Base-by-base conservation (phyloP, 2,113 vertebrate species). In the Euleptes europaea region DNA sequence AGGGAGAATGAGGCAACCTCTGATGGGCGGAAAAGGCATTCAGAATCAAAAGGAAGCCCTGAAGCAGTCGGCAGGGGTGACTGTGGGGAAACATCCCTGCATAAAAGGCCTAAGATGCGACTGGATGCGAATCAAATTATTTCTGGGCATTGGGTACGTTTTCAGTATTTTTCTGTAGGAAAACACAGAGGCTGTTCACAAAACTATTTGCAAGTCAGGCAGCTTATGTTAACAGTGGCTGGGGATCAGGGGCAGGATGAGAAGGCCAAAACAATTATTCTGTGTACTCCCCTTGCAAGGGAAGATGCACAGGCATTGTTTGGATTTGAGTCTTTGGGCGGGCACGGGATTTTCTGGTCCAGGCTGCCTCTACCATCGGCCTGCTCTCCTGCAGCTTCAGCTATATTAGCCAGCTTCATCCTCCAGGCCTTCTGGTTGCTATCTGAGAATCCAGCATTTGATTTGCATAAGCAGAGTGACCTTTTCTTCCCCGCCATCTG, bases 401-500 rank as follows among this genome's bases (percentile, higher is more conserved):
- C 17, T 49, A 2, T 42, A 65, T 65, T 47, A 66, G 35, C 42
- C 33, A 83, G 28, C 42, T 54, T 40, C 33, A 38, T 71, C 86
- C 75, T 40, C 31, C 33, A 65, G 67, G 80, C 54, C 54, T 54
- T 86, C 33, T 79, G 42, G 54, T 19, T 66, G 42, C 80, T 83
- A 65, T 65, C 42, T 4, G 26, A 66, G 54, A 78, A 66, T 26
- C n/a, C 57, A 78, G 44, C 12, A 19, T 66, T 67, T 33, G 67
- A 78, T 87, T 87, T 78, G 35, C 80, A 73, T 78, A 54, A 51
- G 42, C 35, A 9, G 31, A 35, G 31, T 83, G 75, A 83, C 76
- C 81, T 74, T 79, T 83, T 66, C 47, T 60, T 80, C 76, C 21
- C 70, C 26, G 12, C 44, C 57, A 73, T 83, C 75, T 73, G 69